Evolutionary conservation across 2,113 vertebrate genomes (phyloP), one percentile per base, ranked within the genome.

Genomic region (Girardinichthys multiradiatus): DNA sequence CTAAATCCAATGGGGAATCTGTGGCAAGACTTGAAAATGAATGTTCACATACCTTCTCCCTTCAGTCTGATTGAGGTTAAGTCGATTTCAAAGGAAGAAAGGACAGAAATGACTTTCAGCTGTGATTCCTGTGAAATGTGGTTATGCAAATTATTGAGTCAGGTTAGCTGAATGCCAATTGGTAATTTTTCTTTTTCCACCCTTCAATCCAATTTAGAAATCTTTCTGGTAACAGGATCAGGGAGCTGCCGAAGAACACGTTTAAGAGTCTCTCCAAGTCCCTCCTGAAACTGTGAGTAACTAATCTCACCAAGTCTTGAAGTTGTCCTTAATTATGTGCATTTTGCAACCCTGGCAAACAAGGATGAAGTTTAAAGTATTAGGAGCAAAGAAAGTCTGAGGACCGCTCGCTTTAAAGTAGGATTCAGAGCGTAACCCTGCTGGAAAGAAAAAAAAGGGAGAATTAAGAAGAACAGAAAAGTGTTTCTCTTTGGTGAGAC

Each of bases 281-380:
- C 68, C 92, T 96, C 48, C 87, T 95, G 28, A 96, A 95, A 74
- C 84, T 96, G 91, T 94, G 92, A 96, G 90, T 91, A 72, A 48
- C 61, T 29, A 26, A 11, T 57, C 10, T 63, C 11, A 45, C 42
- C 10, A 10, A 0, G 17, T 28, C 2, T 1, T 26, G 24, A 66
- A 42, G 6, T 27, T 31, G 33, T 73, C 14, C 2, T 17, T 54
- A 12, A 31, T 69, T 42, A 26, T 75, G 27, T 57, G 33, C 29
- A 14, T 63, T 68, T 76, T 68, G 17, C 5, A 48, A 64, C 2
- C 13, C 14, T 10, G 58, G 21, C 37, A 29, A 28, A 76, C 48
- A 15, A 33, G 12, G 24, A 30, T 51, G 30, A 31, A 69, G 14
- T 63, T 31, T 19, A 33, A n/a, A 11, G 33, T n/a, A n/a, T 57